Evolutionary conservation across 2,888 invertebrate species (phyloP).

Genomic region (Megastigmus dorsalis): DNA sequence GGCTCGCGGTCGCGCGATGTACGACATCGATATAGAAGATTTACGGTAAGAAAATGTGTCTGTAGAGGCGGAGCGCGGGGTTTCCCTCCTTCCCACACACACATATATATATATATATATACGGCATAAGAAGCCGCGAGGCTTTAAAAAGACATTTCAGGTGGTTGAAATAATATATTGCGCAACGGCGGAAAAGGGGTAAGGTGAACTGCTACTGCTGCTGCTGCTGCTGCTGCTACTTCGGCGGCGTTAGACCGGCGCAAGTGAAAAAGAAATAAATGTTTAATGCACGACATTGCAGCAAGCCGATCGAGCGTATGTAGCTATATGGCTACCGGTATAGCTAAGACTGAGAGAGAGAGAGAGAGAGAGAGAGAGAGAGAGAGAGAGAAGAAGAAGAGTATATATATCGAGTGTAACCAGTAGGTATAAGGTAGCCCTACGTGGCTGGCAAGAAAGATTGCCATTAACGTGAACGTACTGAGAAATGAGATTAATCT

Average conservation of each 20-base stretch:
- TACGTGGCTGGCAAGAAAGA: constrained; percentile 57
- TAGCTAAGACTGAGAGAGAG: neutral
- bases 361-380: no score
- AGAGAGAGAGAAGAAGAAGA: no score
- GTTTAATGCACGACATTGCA: constrained; percentile 15
- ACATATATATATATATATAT: no score
- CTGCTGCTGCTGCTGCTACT: no score
- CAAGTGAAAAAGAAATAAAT: constrained; percentile 26
- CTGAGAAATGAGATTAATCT: constrained; percentile 57
- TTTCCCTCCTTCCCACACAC: no score
- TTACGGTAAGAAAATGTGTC: neutral
- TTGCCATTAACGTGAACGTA: constrained; percentile 57
- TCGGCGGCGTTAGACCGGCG: no score
- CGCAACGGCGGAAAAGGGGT: neutral
- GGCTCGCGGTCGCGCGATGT: no score
- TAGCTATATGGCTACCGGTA: no score
- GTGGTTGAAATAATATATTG: neutral
- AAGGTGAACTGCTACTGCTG: no score
- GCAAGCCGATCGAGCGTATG: neutral
- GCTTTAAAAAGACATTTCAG: constrained; percentile 1
- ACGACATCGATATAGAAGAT: no score
- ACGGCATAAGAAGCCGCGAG: no score
- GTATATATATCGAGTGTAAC: constrained; percentile 19
- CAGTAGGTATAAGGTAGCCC: constrained; percentile 12
- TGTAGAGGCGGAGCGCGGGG: no score